Evolutionary conservation across 2,888 invertebrate genomes (phyloP), one percentile per base, ranked within the genome.

Genomic region (Xestia sexstrigata): DNA sequence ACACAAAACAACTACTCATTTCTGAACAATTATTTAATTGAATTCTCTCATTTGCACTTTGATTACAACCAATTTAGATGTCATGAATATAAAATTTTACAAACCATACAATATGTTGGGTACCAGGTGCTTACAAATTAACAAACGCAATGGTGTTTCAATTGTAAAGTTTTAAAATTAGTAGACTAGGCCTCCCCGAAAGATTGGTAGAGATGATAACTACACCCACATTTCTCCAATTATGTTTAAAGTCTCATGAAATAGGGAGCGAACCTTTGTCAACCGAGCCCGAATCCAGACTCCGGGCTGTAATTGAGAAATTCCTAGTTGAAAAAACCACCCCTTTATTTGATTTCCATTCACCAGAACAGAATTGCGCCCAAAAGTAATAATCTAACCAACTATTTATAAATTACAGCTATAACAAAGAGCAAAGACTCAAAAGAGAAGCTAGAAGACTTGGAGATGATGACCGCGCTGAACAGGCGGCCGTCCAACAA

Each of bases 361-460:
- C 7, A 60, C 17, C 60, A 30, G 60, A 30, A 17, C 4, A 17
- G 60, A 17, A 1, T 9, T 35, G 30, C 60, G 20, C 60, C 8
- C 20, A 62, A 9, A n/a, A 74, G 13, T n/a, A 35, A 45, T 35
- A 3, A 63, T 39, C 47, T 80, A 69, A 84, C 7, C 8, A 30
- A 17, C 2, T 1, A 45, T 47, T 79, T 73, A 45, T 63, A 71
- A 63, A 85, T 94, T 94, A 60, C 93, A 97, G 97, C 97, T 72
- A 97, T 97, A 92, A 97, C 97, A 73, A 97, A 97, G 85, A 94
- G 95, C 71, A 97, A 97, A 91, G 97, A 97, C 76, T 97, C 97
- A 0, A 97, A 97, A 83, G 97, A 97, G 87, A 97, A 97, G 65
- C 90, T 97, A 35, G 97, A 97, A 88, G 97, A 97, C 79, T 87